Base-by-base conservation (phyloP, 2,113 vertebrate species). In the Neodon shergylaensis region DNA sequence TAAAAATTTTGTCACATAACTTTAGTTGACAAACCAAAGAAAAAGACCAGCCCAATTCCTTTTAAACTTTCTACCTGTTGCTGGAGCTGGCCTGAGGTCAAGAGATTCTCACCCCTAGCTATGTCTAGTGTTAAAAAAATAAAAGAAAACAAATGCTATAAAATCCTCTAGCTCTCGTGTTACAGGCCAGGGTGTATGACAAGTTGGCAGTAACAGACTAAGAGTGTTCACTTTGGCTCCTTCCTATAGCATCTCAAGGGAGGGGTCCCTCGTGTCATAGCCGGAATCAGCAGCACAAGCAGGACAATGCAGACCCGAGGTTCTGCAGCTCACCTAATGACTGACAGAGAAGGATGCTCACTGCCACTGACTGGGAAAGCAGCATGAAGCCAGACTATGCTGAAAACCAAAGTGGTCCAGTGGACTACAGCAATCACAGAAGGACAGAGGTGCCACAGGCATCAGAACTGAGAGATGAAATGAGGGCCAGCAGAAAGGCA, bases 21-120 rank as follows among this genome's bases (percentile, higher is more conserved):
- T 91, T 86, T 74, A 87, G 63, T 28, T 79, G 63, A 95, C 28
- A 92, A 76, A 73, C 21, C 14, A 61, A 81, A 95, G 68, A 65
- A 79, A 77, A 36, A n/a, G 6, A 58, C 65, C 47, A 83, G 65
- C 21, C 47, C 26, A 49, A 94, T 22, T 89, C 17, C 13, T 49
- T 90, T 26, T 52, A 22, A 68, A 12, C 44, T 42, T 61, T 88
- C 49, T 73, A 49, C 47, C 86, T 31, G n/a, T 49, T 58, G 36
- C 26, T 52, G 24, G 17, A 58, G 49, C 12, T 39, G n/a, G 49
- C 44, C 87, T 61, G 22, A 76, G 7, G 70, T 42, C 61, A 21
- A 91, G 61, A 49, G 44, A 68, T 16, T 42, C 63, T 68, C 31
- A 6, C 24, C 13, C 63, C 16, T 24, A 2, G 17, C 72, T 74